Evolutionary conservation across 1,140 invertebrate species (phyloP), one percentile per base, ranked within the genome.

Genomic region (Drosophila mauritiana): DNA sequence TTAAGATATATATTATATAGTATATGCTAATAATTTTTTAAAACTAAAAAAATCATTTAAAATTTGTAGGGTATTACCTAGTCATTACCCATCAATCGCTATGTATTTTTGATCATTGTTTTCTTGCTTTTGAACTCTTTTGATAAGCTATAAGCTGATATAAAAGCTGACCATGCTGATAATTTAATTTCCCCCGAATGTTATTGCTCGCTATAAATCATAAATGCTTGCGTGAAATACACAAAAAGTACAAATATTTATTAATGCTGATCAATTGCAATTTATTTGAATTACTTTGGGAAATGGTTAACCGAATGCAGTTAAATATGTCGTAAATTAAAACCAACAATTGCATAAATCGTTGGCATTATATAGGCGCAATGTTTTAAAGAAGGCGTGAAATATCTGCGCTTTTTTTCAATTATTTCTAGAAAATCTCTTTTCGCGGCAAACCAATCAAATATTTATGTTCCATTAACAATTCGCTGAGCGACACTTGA

Each of bases 91-190:
- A 8, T 15, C 8, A 10, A 10, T 3, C 3, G 11, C 0, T 1
- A 22, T 31, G 8, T 2, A 0, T 12, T 64, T 64, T 1, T 22
- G 8, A 45, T 52, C 36, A 49, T 56, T 69, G 15, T 49, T 70
- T 54, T 42, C 64, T 70, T 70, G 51, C 49, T 43, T 70, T 22
- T 7, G 10, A 70, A 56, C 36, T 57, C 65, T 56, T 70, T 40
- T 70, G 64, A 70, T 70, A 70, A 70, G 67, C 43, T 56, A n/a
- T 25, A 55, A 10, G 67, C 31, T 70, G 67, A 70, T 70, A 70
- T 68, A 69, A 70, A 56, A 52, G 67, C 67, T 70, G 67, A 70
- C 67, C 67, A 55, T 70, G 67, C 67, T 70, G 67, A 70, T 70
- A 70, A 56, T 57, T 53, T n/a, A 39, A 67, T 52, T 65, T 42